Evolutionary conservation across 2,113 vertebrate genomes (phyloP).

Genomic region (Oreochromis spilurus): DNA sequence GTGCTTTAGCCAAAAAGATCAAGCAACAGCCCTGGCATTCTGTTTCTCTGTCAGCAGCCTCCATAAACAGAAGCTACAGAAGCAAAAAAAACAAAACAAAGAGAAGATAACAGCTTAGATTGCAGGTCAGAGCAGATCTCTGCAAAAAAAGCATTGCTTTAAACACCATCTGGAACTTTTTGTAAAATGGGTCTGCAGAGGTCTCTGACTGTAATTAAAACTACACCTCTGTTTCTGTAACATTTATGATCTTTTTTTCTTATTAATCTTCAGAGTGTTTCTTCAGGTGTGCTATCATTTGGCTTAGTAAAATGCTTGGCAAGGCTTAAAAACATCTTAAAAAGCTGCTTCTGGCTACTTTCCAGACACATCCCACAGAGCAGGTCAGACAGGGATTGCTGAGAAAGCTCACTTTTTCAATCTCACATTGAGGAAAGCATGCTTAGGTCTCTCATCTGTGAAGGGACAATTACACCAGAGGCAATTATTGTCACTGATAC

Average conservation of each 20-base stretch:
- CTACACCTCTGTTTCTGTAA: background rate
- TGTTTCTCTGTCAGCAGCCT: background rate
- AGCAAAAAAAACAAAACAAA: background rate
- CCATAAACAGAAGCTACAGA: background rate
- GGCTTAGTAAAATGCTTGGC: slow-evolving; percentile 8
- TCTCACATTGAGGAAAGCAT: slow-evolving; percentile 10
- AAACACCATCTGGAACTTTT: background rate
- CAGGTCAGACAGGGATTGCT: background rate
- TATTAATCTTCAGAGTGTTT: slow-evolving; percentile 4
- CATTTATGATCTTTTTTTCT: background rate
- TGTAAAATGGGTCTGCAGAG: background rate
- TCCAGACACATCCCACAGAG: slow-evolving; percentile 34
- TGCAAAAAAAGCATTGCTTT: background rate
- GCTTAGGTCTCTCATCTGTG: slow-evolving; percentile 58
- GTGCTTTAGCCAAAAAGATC: background rate
- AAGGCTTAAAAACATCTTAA: slow-evolving; percentile 39
- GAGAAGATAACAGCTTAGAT: background rate
- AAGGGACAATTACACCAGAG: slow-evolving; percentile 66
- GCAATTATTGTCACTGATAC: slow-evolving; percentile 69
- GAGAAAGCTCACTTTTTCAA: slow-evolving; percentile 26
- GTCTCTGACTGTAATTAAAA: slow-evolving; percentile 2
- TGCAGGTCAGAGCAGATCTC: background rate
- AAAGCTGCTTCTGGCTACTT: slow-evolving; percentile 37
- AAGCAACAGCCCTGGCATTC: background rate
- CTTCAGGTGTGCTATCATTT: slow-evolving; percentile 15